Evolutionary conservation across 1,140 invertebrate species (phyloP), one percentile per base, ranked within the genome.

Genomic region (fruit fly (Drosophila melanogaster)): DNA sequence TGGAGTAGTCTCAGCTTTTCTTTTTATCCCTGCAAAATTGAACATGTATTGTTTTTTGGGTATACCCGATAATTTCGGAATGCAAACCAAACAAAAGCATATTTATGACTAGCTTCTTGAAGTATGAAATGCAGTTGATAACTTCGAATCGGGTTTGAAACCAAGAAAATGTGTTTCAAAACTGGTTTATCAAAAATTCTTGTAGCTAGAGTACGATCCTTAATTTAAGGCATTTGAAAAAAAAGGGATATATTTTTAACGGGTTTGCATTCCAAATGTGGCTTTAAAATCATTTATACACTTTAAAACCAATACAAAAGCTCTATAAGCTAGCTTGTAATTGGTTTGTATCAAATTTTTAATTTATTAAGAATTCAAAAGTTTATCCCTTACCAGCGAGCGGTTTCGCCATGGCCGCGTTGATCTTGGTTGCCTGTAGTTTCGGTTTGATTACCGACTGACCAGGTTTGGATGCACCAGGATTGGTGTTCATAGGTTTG

Each of bases 1-100:
- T 6, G 44, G 7, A 14, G 33, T 2, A 14, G 33, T 2, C 22
- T 60, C 77, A 8, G 15, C 33, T 11, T 10, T 12, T 7, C 77
- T 58, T 19, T 77, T 80, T 62, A 67, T 44, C 11, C 53, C 80
- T 85, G 81, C n/a, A 77, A 84, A 22, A 40, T 53, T 37, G 4
- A 22, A 44, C 30, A 51, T 44, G 12, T 4, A 6, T 35, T 17
- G 10, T 19, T 41, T 37, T n/a, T 8, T 14, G 33, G 0, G 14
- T 2, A 17, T 37, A 43, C 35, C 1, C n/a, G n/a, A 3, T 0
- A 4, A 12, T 8, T 12, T 6, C 11, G 46, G 24, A 59, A 62
- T 51, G 51, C 59, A 50, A 54, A 37, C 37, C 14, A 47, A 6
- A 12, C 4, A 12, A 47, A 19, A 24, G 12, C 33, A 12, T 2